Evolutionary conservation across 1,140 invertebrate genomes (phyloP).

Genomic region (Leptonema lineaticorne): DNA sequence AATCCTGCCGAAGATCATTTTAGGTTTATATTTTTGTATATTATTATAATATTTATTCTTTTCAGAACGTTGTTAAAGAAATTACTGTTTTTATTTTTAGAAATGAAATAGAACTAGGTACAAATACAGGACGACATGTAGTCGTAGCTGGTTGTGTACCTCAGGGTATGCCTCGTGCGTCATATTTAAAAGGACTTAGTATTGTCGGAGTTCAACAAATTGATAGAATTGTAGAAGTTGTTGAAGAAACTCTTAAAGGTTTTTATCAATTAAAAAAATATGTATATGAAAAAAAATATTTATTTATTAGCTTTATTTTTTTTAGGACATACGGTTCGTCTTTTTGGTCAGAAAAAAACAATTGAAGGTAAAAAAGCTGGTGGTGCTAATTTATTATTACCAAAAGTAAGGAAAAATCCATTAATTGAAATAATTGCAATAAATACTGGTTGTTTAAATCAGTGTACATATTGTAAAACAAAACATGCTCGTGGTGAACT

Average conservation of each 20-base stretch:
- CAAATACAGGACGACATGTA: slow-evolving; percentile 76
- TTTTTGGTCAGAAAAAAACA: slow-evolving; percentile 85
- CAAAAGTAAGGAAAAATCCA: slow-evolving; percentile 94
- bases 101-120: slow-evolving; percentile 86
- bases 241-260: slow-evolving; percentile 96
- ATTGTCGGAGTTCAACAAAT: slow-evolving; percentile 98
- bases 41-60: too few species aligned
- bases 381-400: slow-evolving; percentile 81
- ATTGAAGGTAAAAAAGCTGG: slow-evolving; percentile 78
- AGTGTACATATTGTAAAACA: slow-evolving; percentile 99
- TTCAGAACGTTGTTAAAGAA: not conserved
- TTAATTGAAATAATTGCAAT: slow-evolving; percentile 98
- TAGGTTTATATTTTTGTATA: slow-evolving; percentile 55
- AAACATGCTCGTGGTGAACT: slow-evolving; percentile 96
- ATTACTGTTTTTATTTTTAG: slow-evolving; percentile 48
- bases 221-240: slow-evolving; percentile 97
- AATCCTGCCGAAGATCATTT: slow-evolving; percentile 97
- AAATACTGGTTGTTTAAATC: slow-evolving; percentile 96
- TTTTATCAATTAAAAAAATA: slow-evolving; percentile 38
- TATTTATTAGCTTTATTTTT: slow-evolving; percentile 26
- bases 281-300: not conserved
- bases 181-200: slow-evolving; percentile 79
- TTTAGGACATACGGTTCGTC: slow-evolving; percentile 73
- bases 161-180: slow-evolving; percentile 77
- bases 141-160: slow-evolving; percentile 97